These are phyloP conservation scores for Bombyx mandarina DNA, from an alignment of 1,140 invertebrate genomes.

Conservation along the genomic window DNA sequence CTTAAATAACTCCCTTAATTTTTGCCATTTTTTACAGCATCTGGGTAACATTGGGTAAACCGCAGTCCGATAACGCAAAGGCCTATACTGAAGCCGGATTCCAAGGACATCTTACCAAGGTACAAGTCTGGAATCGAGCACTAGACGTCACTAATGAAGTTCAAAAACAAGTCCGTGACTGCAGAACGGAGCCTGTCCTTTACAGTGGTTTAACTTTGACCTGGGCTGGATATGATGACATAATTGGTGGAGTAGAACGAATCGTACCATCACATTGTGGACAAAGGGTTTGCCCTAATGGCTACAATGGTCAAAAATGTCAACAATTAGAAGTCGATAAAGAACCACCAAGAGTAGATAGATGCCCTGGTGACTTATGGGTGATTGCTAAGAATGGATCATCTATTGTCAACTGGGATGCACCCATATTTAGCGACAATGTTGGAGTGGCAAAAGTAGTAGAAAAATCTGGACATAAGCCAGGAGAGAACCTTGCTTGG, in stretches of 20 bases:
- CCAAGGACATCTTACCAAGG: slow-evolving; percentile 94
- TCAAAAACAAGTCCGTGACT: slow-evolving; percentile 92
- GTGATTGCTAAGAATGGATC: slow-evolving; percentile 94
- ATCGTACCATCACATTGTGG: slow-evolving; percentile 93
- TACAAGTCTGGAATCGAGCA: slow-evolving; percentile 93
- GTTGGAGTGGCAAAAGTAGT: slow-evolving; percentile 84
- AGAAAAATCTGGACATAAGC: slow-evolving; percentile 88
- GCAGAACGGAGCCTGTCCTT: slow-evolving; percentile 91
- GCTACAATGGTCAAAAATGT: slow-evolving; percentile 87
- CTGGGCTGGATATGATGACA: slow-evolving; percentile 94
- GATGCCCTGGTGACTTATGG: slow-evolving; percentile 95
- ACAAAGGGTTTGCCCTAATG: slow-evolving; percentile 87
- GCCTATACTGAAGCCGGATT: slow-evolving; percentile 90
- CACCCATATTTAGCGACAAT: slow-evolving; percentile 92
- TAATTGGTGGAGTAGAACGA: slow-evolving; percentile 89
- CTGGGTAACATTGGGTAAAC: slow-evolving; percentile 94
- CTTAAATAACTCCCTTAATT: slow-evolving; percentile 9
- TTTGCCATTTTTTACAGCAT: slow-evolving; percentile 71
- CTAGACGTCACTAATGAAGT: slow-evolving; percentile 94
- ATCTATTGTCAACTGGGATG: slow-evolving; percentile 93
- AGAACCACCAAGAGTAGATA: slow-evolving; percentile 86
- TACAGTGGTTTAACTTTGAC: slow-evolving; percentile 89
- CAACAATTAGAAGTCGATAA: slow-evolving; percentile 89
- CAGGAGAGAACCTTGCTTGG: slow-evolving; percentile 93
- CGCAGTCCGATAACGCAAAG: slow-evolving; percentile 80